These are phyloP conservation scores for Eupsilia transversa DNA, from an alignment of 2,888 invertebrate species.

Conservation along the genomic window DNA sequence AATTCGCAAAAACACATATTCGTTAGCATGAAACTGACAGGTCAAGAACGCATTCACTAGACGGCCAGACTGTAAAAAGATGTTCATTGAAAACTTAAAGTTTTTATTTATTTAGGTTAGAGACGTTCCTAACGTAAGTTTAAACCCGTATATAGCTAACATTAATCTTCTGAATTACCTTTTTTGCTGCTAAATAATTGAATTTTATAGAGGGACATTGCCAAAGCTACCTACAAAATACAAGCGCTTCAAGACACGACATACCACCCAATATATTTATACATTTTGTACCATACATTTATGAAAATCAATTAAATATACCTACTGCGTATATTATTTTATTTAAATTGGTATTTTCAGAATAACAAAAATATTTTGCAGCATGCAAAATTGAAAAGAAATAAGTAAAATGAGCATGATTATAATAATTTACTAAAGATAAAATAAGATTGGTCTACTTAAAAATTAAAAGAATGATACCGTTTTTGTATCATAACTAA, in stretches of 20 bases:
- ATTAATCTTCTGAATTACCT: neutral
- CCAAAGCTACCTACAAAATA: neutral
- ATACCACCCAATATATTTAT: neutral
- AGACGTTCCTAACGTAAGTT: neutral
- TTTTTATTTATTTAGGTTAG: neutral
- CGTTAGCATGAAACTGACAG: too few species aligned
- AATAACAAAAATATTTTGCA: neutral
- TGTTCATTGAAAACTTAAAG: neutral
- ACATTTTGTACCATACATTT: constrained; percentile 33
- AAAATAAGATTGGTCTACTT: constrained; percentile 68
- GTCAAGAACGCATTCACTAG: too few species aligned
- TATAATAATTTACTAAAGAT: constrained; percentile 34
- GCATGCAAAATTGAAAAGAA: neutral
- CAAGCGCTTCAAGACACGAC: constrained; percentile 1
- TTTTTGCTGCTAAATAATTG: neutral
- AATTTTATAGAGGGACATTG: neutral
- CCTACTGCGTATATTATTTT: neutral
- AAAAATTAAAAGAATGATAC: constrained; percentile 51
- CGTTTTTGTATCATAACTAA: constrained; percentile 3
- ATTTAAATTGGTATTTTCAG: constrained; percentile 10
- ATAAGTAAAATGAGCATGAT: constrained; percentile 24
- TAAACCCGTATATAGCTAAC: neutral
- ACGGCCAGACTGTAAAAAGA: neutral
- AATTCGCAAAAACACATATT: too few species aligned
- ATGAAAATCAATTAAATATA: neutral